Evolutionary conservation across 2,797 vertebrate species (phyloP).

Genomic region (Tarsius wallacei): DNA sequence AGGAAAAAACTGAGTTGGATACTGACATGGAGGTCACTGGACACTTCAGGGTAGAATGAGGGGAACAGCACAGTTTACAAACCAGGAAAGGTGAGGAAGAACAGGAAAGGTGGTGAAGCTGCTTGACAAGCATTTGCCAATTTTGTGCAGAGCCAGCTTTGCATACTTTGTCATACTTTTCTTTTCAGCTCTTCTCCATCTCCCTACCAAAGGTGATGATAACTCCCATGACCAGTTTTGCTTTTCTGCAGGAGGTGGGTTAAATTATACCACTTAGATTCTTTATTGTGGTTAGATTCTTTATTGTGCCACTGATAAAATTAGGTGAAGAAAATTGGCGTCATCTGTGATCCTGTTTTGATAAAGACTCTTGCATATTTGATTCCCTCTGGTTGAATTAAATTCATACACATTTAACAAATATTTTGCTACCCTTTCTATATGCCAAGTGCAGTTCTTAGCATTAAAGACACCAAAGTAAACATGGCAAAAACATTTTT

Average conservation of each 20-base stretch:
- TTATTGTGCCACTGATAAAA: neutral
- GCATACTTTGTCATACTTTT: no score
- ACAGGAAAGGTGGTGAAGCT: fast-evolving
- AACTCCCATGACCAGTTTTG: neutral
- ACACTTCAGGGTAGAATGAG: neutral
- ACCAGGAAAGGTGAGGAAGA: no score
- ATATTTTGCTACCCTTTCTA: neutral
- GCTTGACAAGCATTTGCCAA: neutral
- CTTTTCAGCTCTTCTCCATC: neutral
- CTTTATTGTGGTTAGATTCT: neutral
- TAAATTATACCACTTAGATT: neutral
- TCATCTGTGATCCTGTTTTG: neutral
- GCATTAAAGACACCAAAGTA: neutral
- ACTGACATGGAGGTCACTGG: neutral
- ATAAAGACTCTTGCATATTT: neutral
- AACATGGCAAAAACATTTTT: neutral
- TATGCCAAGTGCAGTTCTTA: neutral
- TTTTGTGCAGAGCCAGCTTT: no score
- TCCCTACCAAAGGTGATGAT: neutral
- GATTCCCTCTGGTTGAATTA: neutral
- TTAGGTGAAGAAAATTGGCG: neutral
- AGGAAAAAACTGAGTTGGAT: neutral
- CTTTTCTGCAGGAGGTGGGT: neutral
- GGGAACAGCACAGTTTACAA: fast-evolving
- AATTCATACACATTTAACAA: neutral